phyloP scores from a whole-genome alignment of 2,113 vertebrate species.

The Rhagologus leucostigma region DNA sequence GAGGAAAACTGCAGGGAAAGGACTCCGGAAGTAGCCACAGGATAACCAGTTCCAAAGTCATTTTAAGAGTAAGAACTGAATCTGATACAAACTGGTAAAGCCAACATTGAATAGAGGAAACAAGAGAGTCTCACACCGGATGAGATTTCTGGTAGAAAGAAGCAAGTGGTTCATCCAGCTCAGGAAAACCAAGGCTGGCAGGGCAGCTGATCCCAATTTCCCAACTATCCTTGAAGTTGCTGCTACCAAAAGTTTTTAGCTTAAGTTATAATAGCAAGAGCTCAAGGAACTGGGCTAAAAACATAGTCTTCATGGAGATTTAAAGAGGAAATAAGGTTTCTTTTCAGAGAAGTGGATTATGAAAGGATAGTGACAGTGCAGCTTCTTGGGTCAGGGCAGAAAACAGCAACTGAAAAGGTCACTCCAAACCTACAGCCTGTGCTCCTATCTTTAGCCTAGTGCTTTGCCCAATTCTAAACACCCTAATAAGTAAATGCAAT shows the following conservation, averaged over 20 bases:
- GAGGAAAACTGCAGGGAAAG: not conserved
- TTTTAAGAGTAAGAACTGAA: not conserved
- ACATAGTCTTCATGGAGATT: not conserved
- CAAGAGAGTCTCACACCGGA: not conserved
- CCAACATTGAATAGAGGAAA: not conserved
- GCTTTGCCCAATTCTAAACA: not conserved
- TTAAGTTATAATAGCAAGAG: not conserved
- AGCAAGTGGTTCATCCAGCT: not conserved
- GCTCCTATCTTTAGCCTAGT: conserved; percentile 25
- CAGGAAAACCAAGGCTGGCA: not conserved
- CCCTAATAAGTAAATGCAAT: conserved; percentile 49
- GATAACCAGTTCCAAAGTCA: not conserved
- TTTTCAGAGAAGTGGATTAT: not conserved
- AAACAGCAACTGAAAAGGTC: not conserved
- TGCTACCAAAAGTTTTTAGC: not conserved
- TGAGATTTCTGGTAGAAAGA: not conserved
- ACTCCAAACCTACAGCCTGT: not conserved
- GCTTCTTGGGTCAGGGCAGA: not conserved
- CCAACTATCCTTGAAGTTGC: not conserved
- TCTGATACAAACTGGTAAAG: not conserved
- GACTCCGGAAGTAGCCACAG: not conserved
- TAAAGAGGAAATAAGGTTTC: not conserved
- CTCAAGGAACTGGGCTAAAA: not conserved
- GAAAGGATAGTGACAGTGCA: not conserved
- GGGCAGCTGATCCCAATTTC: not conserved